phyloP scores from a whole-genome alignment of 2,113 vertebrate species.

The Carettochelys insculpta region DNA sequence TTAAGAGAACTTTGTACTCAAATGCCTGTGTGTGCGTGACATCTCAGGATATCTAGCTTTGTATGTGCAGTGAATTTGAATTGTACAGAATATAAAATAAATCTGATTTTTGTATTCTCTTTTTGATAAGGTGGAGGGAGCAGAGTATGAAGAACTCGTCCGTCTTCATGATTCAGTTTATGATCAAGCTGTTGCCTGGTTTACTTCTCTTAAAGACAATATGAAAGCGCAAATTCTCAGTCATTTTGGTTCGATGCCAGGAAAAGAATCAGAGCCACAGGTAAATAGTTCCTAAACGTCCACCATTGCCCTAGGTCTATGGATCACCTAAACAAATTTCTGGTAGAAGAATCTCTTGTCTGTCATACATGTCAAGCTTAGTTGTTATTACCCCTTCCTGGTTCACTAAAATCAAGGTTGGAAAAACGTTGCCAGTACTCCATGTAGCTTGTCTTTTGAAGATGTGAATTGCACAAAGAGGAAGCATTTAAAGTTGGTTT shows the following conservation, averaged over 20 bases:
- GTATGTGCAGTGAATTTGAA: neutral
- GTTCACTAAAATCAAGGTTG: neutral
- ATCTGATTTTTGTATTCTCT: slow-evolving; percentile 11
- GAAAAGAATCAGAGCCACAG: slow-evolving; percentile 88
- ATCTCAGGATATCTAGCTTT: neutral
- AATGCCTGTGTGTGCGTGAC: neutral
- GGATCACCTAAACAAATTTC: neutral
- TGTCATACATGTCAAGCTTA: neutral
- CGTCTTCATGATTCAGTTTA: slow-evolving; percentile 88
- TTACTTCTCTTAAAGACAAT: slow-evolving; percentile 91
- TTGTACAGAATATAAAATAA: neutral
- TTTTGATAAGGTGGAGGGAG: slow-evolving; percentile 82
- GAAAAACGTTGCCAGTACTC: neutral
- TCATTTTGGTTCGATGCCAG: slow-evolving; percentile 91
- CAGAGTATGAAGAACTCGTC: slow-evolving; percentile 85
- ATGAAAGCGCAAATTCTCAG: slow-evolving; percentile 92
- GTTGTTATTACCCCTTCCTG: neutral
- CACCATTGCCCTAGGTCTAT: neutral
- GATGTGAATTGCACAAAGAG: neutral
- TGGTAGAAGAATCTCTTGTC: neutral
- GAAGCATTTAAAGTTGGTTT: neutral
- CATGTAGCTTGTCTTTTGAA: neutral
- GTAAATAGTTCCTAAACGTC: slow-evolving; percentile 53
- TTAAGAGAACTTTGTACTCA: neutral
- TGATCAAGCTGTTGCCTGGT: slow-evolving; percentile 90